Base-by-base conservation (phyloP, 1,140 invertebrate species). In the Tribolium castaneum region DNA sequence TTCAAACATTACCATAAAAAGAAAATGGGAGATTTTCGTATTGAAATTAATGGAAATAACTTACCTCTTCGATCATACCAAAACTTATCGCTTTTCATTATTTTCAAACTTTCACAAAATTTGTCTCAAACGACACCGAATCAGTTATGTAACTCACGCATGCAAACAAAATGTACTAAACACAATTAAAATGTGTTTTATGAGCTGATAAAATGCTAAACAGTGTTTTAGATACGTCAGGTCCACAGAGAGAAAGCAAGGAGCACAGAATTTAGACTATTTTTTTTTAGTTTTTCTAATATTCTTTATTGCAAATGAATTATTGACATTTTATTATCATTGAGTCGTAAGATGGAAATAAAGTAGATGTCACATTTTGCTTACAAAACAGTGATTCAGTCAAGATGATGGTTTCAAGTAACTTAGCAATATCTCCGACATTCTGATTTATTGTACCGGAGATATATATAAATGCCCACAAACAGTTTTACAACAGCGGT, bases 91-190 rank as follows among this genome's bases (percentile, higher is more conserved):
- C n/a, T 59, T 59, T 35, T 39, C n/a, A 59, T 66, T 13, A 45
- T 45, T 45, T 45, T 59, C 22, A 25, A 25, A n/a, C 13, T 59
- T 12, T 59, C 54, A 59, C 54, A 59, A 14, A 14, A 50, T 62
- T n/a, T 62, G 56, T 25, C 13, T n/a, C 16, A 12, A 16, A 19
- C 16, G 9, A 66, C 2, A 59, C 22, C 34, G n/a, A 35, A 66
- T 25, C 12, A 13, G 30, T 35, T 52, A 16, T 19, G 51, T 66
- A 13, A 66, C 59, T 39, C 59, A 14, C 34, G 30, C 59, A 66
- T 66, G 59, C 59, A 66, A 66, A 35, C 59, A 9, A 66, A 35
- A 9, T 66, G n/a, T 1, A 66, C 59, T 66, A 66, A 66, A 66
- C 25, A 66, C 34, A 14, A 66, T 66, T 66, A 66, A 62, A 19